Evolutionary conservation across 2,888 invertebrate genomes (phyloP), one percentile per base, ranked within the genome.

Genomic region (Cataglyphis livida): DNA sequence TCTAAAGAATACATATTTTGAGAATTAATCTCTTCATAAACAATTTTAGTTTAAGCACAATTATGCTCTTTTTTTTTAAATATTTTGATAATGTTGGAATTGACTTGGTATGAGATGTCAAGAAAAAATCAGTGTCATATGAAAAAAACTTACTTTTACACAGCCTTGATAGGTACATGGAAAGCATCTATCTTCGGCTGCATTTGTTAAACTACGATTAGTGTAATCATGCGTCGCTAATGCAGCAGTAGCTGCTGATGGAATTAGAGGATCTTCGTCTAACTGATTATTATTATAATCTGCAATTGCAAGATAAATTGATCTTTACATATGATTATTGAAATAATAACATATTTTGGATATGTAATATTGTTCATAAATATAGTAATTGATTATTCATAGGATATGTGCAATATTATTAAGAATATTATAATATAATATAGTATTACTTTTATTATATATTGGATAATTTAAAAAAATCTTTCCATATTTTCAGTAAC

Each of bases 151-250:
- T 90, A 94, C 94, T 93, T 94, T 94, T 4, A 92, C 87, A 82
- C 94, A 94, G 76, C 94, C 94, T 88, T 94, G 94, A 82, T 94
- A 94, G 61, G 94, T 94, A 87, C 94, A 94, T 12, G 94, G 94
- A 70, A 94, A 94, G 81, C 94, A 94, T 62, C 94, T 93, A 84
- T 94, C 94, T 12, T 94, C 94, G 4, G 91, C 89, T 41, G 93
- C 90, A 25, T 92, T 93, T 25, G 91, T 90, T 57, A 93, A 88
- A 81, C 89, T 94, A 76, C 94, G 93, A 88, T 92, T 94, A 18
- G 95, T 95, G 83, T 95, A 95, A 84, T 95, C 95, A 88, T 95
- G 95, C 12, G 94, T 95, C 41, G 95, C 94, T 68, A 95, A 86
- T 76, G 94, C 95, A 44, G 91, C 93, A 76, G 93, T 92, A 87